Evolutionary conservation across 2,113 vertebrate species (phyloP).

Genomic region (Columbina picui): DNA sequence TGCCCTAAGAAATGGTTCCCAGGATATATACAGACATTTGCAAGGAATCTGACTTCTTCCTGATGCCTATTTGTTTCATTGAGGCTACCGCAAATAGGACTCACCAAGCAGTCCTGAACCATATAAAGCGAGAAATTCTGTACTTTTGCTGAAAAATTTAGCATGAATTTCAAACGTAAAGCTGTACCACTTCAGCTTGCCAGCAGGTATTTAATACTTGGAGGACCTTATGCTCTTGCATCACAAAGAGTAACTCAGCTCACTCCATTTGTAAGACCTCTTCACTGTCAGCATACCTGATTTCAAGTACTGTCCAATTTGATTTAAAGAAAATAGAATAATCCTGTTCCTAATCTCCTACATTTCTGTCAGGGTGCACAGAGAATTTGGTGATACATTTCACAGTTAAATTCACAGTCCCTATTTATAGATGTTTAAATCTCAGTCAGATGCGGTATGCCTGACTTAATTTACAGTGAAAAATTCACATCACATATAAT

Average conservation of each 20-base stretch:
- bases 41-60: background rate
- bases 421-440: background rate
- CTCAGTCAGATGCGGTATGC: background rate
- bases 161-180: background rate
- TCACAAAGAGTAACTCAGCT: background rate
- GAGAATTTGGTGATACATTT: background rate
- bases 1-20: background rate
- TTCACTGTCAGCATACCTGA: background rate
- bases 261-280: background rate
- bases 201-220: background rate
- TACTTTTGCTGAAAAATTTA: background rate
- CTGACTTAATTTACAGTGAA: conserved; percentile 35
- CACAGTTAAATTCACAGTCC: background rate
- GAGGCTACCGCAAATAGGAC: background rate
- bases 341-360: background rate
- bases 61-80: rapidly evolving
- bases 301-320: background rate
- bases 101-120: background rate
- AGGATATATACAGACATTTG: background rate
- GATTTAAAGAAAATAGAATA: background rate
- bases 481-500: background rate
- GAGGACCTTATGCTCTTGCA: background rate
- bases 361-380: background rate
- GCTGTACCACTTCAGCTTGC: background rate
- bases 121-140: background rate